Percentiles rank a stretch among this genome's conserved stretches.
Evolutionary conservation across 2,113 vertebrate genomes (phyloP).

Genomic region (Channa maculata): DNA sequence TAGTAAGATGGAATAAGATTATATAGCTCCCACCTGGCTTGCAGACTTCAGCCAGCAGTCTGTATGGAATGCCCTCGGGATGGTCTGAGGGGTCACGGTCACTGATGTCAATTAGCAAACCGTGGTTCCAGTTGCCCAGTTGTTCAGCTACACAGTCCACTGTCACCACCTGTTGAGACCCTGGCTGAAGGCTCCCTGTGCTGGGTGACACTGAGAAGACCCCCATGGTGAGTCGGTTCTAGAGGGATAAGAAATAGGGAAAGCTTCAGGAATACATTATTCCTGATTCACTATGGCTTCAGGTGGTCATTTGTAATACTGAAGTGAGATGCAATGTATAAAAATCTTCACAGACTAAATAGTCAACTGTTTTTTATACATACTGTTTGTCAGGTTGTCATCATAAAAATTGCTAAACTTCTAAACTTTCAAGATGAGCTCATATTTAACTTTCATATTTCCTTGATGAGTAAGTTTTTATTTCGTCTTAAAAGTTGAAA

Average conservation of each 20-base stretch:
- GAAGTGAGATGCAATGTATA: not conserved
- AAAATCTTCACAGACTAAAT: not conserved
- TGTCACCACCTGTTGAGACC: constrained; percentile 81
- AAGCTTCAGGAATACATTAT: not conserved
- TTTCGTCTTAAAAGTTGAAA: too few relatives aligned
- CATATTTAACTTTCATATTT: too few relatives aligned
- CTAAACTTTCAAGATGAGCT: too few relatives aligned
- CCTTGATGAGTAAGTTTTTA: too few relatives aligned
- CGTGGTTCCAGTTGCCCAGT: constrained; percentile 83
- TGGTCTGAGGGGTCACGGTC: constrained; percentile 87
- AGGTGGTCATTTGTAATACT: not conserved
- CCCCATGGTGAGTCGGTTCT: constrained; percentile 83
- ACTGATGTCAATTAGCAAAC: constrained; percentile 85
- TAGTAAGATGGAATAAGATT: not conserved
- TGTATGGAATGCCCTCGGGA: constrained; percentile 85
- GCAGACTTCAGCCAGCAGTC: constrained; percentile 86
- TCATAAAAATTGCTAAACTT: too few relatives aligned
- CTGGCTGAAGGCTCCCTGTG: constrained; percentile 79
- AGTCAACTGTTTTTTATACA: too few relatives aligned
- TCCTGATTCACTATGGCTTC: not conserved
- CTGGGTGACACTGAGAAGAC: constrained; percentile 89
- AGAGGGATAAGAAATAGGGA: not conserved
- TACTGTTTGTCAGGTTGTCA: too few relatives aligned
- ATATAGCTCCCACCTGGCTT: constrained; percentile 83
- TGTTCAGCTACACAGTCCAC: constrained; percentile 89